phyloP scores from a whole-genome alignment of 2,113 vertebrate species.

The Oncorhynchus tshawytscha region DNA sequence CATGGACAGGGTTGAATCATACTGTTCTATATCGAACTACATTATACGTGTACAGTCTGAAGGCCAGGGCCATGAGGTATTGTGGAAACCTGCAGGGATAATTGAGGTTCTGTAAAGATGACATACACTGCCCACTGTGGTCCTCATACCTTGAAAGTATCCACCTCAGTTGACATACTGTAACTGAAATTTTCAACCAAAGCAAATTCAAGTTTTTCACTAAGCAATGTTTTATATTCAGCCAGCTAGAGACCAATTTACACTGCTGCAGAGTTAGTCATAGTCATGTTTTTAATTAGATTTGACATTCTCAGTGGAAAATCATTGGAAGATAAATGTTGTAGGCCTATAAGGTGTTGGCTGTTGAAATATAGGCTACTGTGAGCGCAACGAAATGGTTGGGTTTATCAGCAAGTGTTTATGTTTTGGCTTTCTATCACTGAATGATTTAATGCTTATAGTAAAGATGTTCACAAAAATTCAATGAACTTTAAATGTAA shows the following conservation, averaged over 20 bases:
- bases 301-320: neutral
- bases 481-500: slow-evolving; percentile 9
- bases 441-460: neutral
- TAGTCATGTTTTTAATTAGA: too few species aligned
- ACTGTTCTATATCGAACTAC: too few species aligned
- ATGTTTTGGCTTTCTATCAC: slow-evolving; percentile 1
- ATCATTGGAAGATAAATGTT: neutral
- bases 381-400: neutral
- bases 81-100: too few species aligned
- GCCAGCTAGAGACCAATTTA: neutral
- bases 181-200: neutral
- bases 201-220: neutral
- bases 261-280: neutral
- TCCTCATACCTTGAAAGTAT: too few species aligned
- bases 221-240: neutral
- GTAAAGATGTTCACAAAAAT: neutral
- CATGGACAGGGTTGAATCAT: too few species aligned
- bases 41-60: too few species aligned
- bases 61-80: too few species aligned
- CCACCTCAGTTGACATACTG: too few species aligned
- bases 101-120: too few species aligned
- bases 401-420: slow-evolving; percentile 4
- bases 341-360: neutral
- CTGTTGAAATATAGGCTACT: slow-evolving; percentile 5
- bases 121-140: too few species aligned